phyloP scores from a whole-genome alignment of 37 sponge, comb jelly and placozoan species.

The Bolinopsis microptera region DNA sequence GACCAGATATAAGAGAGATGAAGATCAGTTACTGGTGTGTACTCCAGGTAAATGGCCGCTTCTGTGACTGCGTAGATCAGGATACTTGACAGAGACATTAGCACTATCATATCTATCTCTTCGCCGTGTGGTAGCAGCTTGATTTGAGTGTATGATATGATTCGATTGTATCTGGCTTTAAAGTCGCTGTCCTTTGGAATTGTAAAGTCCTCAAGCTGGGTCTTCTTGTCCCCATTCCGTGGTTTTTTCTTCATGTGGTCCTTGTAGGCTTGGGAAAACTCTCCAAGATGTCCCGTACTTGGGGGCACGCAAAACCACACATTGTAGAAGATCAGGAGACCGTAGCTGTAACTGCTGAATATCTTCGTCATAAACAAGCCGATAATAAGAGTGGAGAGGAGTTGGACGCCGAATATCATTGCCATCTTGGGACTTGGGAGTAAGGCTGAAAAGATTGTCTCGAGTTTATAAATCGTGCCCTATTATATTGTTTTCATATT shows the following conservation, averaged over 20 bases:
- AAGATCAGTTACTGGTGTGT: background rate
- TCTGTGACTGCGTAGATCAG: constrained; percentile 56
- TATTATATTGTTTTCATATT: too few species aligned
- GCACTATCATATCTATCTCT: constrained; percentile 50
- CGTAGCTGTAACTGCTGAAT: constrained; percentile 35
- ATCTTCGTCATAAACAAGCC: constrained; percentile 58
- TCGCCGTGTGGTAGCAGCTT: background rate
- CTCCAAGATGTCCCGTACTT: background rate
- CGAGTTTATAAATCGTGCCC: too few species aligned
- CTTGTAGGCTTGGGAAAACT: constrained; percentile 29
- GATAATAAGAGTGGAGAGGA: constrained; percentile 41
- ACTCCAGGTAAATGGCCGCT: background rate
- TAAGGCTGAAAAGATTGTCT: too few species aligned
- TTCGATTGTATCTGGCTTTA: background rate
- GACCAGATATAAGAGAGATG: constrained; percentile 62
- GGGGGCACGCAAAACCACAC: constrained; percentile 50
- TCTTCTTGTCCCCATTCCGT: background rate
- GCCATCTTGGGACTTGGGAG: too few species aligned
- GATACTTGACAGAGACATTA: background rate
- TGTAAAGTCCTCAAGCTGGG: background rate
- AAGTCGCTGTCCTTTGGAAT: constrained; percentile 51
- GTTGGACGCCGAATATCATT: constrained; percentile 56
- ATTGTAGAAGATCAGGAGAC: constrained; percentile 50
- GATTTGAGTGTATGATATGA: constrained; percentile 29
- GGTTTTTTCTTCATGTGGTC: constrained; percentile 30